phyloP scores from a whole-genome alignment of 2,797 vertebrate genomes.

The Pangasius macronema region DNA sequence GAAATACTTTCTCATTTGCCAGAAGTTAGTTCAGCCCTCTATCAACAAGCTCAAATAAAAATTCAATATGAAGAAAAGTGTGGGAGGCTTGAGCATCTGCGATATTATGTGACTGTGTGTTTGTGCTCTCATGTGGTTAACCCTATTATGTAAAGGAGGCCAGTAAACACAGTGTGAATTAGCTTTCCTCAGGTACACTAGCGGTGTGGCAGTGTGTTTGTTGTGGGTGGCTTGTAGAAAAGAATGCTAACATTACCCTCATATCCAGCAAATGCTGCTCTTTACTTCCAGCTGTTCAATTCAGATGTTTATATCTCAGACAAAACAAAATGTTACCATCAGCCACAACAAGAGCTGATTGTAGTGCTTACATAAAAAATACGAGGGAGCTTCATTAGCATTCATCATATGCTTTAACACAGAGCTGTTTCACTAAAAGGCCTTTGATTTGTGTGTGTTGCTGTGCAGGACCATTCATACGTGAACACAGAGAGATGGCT shows the following conservation, averaged over 20 bases:
- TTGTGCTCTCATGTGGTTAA: slow-evolving; percentile 57
- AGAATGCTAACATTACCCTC: slow-evolving; percentile 35
- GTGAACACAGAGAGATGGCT: slow-evolving; percentile 69
- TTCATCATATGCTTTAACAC: slow-evolving; percentile 24
- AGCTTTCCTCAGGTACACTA: slow-evolving; percentile 43
- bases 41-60: slow-evolving; percentile 59
- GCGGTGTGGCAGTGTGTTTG: slow-evolving; percentile 42
- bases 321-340: slow-evolving; percentile 37
- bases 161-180: slow-evolving; percentile 52
- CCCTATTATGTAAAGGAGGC: slow-evolving; percentile 59
- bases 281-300: slow-evolving; percentile 54
- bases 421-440: slow-evolving; percentile 26
- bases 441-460: slow-evolving; percentile 20
- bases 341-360: slow-evolving; percentile 16
- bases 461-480: slow-evolving; percentile 39
- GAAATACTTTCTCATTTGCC: slow-evolving; percentile 63
- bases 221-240: slow-evolving; percentile 48
- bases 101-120: slow-evolving; percentile 46
- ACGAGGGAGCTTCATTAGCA: slow-evolving; percentile 24
- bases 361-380: slow-evolving; percentile 4
- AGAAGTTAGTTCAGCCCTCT: slow-evolving; percentile 56
- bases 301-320: slow-evolving; percentile 40
- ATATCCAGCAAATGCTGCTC: slow-evolving; percentile 29
- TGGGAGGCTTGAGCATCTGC: slow-evolving; percentile 56
- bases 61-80: slow-evolving; percentile 60